Base-by-base conservation (phyloP, 2,888 invertebrate genomes). In the Thereva unica region DNA sequence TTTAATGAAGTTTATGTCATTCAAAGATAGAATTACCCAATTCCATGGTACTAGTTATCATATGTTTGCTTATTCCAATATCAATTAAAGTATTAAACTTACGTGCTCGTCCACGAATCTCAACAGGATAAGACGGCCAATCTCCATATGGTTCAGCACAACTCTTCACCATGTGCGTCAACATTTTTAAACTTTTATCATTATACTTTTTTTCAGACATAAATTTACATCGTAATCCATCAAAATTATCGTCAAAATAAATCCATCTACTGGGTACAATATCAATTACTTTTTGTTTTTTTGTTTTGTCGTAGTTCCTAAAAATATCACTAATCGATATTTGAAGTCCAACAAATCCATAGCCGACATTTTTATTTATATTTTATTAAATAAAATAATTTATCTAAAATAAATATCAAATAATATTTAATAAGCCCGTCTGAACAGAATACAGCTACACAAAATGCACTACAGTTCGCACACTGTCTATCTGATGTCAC, bases 61-160 rank as follows among this genome's bases (percentile, higher is more conserved):
- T 2, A 23, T 23, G 23, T 23, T 2, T 23, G 23, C 23, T 23
- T 23, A 42, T 42, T 42, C 7, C 7, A 42, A 42, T 8, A 42
- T 2, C 9, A 8, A 42, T 8, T 42, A 7, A 42, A 42, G 1
- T 8, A 2, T 42, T 42, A 2, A 42, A 42, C 42, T 2, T 42
- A 42, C 42, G 42, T 42, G 42, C 42, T 42, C 42, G 42, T 42
- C 42, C 42, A 9, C 42, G 42, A 42, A 42, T 42, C 42, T 42
- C 8, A 8, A 42, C 42, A 42, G 9, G 8, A 42, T 42, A 42
- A 42, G 42, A 42, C 9, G 42, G 42, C 42, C 42, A 42, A 42
- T 42, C 42, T 8, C 8, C 9, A 42, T 9, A 42, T 8, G 9
- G 42, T 9, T 42, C 42, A 42, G 42, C 42, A 42, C 42, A 42